Base-by-base conservation (phyloP, 2,797 vertebrate species). In the Oophaga sylvatica region DNA sequence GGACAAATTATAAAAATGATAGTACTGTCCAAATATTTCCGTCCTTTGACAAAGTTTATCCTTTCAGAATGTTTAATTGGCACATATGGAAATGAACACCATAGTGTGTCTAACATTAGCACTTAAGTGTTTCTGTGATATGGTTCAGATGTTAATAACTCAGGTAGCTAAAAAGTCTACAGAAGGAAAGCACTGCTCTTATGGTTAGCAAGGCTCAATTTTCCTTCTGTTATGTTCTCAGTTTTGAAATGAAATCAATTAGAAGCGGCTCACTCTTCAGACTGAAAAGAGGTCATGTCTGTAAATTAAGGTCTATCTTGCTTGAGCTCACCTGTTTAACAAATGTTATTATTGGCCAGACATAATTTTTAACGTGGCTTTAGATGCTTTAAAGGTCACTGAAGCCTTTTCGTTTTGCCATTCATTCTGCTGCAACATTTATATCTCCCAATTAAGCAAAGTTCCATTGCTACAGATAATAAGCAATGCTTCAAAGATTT, bases 271-370 rank as follows among this genome's bases (percentile, higher is more conserved):
- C 35, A 84, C 17, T 84, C 82, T 75, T 87, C 73, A 79, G 29
- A 79, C 84, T 71, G 76, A 84, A 75, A 75, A 20, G 45, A 88
- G 87, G 82, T 84, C 76, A 84, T 65, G 56, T 84, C 71, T 80
- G 63, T 81, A 62, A 88, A 88, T 73, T 31, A 88, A 80, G 65
- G 57, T 63, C 81, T 56, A 41, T 80, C 67, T 80, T 67, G 65
- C 53, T 35, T 22, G 53, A 2, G 26, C 67, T 75, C 57, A 80
- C 78, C 67, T 62, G 56, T 22, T 71, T 88, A 84, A 84, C 81
- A 88, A 88, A 88, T 80, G 75, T 60, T 80, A 84, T 78, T 71
- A 87, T 71, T 84, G 87, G 56, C 45, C 76, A 83, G 80, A 67
- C 76, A 84, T 80, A 13, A 65, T 63, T 70, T 70, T 45, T 73